A percentile compares a stretch with the other conserved stretches of the same genome.
Conservation (phyloP, 2,888 invertebrate genomes). For the Philhelius pedissequus region DNA sequence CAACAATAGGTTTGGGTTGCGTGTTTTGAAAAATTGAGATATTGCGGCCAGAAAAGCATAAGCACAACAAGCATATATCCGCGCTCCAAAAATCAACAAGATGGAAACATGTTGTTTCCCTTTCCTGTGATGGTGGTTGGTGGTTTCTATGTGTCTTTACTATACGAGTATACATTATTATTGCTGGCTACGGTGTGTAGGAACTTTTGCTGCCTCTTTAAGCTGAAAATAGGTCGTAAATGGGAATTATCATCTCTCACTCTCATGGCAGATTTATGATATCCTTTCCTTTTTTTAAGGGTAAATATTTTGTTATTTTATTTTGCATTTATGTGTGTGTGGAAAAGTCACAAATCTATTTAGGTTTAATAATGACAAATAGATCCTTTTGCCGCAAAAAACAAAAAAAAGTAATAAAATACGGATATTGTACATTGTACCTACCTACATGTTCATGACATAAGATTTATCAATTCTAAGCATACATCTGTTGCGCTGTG, state of each 20-base stretch:
- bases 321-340: not conserved
- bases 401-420: not conserved
- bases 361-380: constrained; percentile 54
- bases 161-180: not conserved
- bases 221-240: constrained; percentile 30
- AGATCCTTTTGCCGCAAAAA: not conserved
- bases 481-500: constrained; percentile 18
- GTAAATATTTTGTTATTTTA: not conserved
- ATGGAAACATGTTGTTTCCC: constrained; percentile 10
- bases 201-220: constrained; percentile 23
- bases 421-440: not conserved
- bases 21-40: constrained; percentile 47
- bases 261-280: constrained; percentile 44
- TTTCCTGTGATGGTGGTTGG: not conserved
- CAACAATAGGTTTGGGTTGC: not conserved
- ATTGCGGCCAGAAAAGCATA: constrained; percentile 2
- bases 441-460: not conserved
- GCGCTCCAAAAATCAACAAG: constrained; percentile 15
- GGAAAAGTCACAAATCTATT: constrained; percentile 28
- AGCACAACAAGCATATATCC: not conserved
- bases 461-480: constrained; percentile 30
- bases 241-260: constrained; percentile 6
- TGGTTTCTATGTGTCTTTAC: not conserved
- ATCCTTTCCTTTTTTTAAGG: constrained; percentile 5
- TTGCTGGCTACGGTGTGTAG: not conserved